Evolutionary conservation across 2,113 vertebrate species (phyloP).

Genomic region (Gopherus evgoodei): DNA sequence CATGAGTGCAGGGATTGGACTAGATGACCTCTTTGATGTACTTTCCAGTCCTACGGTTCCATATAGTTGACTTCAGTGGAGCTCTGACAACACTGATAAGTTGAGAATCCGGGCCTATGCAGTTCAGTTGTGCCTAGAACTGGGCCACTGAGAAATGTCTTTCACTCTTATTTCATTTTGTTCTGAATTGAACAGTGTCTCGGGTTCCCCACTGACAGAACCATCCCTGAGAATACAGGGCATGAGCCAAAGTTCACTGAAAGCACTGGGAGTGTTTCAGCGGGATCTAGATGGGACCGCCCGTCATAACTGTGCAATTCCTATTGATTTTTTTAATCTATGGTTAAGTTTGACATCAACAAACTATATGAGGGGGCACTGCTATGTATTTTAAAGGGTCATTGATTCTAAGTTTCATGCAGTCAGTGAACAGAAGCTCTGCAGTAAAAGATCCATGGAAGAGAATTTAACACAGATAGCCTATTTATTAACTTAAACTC

Average conservation of each 20-base stretch:
- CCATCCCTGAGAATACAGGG: background rate
- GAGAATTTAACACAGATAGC: background rate
- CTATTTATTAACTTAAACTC: background rate
- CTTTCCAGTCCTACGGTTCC: no score
- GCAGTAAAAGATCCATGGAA: background rate
- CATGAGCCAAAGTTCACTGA: background rate
- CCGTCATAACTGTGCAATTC: no score
- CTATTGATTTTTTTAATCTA: background rate
- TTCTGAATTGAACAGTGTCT: background rate
- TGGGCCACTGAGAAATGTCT: background rate
- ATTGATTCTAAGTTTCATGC: background rate
- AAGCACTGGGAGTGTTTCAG: background rate
- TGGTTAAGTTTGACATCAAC: background rate
- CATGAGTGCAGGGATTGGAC: no score
- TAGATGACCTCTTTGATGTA: no score
- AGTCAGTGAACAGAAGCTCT: background rate
- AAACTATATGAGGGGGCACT: background rate
- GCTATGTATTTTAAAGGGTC: background rate
- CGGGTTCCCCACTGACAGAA: background rate
- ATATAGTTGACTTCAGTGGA: background rate
- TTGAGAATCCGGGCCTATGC: background rate
- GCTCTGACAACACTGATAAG: background rate
- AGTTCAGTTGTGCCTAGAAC: background rate
- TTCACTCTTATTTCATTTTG: background rate
- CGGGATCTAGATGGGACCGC: background rate